Conservation (phyloP, 2,797 vertebrate genomes). For the Lutjanus argentimaculatus region DNA sequence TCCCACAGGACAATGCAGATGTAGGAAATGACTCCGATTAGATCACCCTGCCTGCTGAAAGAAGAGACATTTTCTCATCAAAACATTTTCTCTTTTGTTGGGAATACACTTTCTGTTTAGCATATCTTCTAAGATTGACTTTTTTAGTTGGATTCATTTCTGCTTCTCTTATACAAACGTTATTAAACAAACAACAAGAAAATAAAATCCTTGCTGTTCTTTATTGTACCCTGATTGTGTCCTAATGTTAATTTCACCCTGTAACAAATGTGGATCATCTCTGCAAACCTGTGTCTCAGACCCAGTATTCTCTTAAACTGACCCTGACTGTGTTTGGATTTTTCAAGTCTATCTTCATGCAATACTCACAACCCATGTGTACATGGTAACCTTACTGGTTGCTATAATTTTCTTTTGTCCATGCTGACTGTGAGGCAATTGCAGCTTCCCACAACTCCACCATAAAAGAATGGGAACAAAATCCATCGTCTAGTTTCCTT, state of each 20-base stretch:
- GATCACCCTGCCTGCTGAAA: slow-evolving; percentile 11
- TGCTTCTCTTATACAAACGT: slow-evolving; percentile 46
- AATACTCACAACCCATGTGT: neutral
- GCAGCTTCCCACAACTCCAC: neutral
- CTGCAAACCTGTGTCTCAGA: neutral
- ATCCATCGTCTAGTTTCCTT: neutral
- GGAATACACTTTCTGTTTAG: neutral
- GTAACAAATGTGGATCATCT: neutral
- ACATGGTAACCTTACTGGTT: neutral
- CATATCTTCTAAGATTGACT: slow-evolving; percentile 48
- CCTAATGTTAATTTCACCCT: slow-evolving; percentile 5
- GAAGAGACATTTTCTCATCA: slow-evolving; percentile 24
- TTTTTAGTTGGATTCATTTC: slow-evolving; percentile 70
- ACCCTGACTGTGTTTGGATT: neutral
- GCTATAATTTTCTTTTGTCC: neutral
- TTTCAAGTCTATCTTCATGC: no score
- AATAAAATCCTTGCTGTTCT: slow-evolving; percentile 40
- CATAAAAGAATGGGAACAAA: neutral
- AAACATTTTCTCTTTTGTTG: slow-evolving; percentile 5
- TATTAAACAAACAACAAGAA: slow-evolving; percentile 39
- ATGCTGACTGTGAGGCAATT: neutral
- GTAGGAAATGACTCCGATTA: slow-evolving; percentile 81
- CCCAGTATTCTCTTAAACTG: neutral
- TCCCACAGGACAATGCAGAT: slow-evolving; percentile 78
- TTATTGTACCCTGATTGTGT: slow-evolving; percentile 18